A percentile compares a stretch with the other conserved stretches of the same genome.
phyloP scores from a whole-genome alignment of 1,140 invertebrate genomes.

The Araneus ventricosus region DNA sequence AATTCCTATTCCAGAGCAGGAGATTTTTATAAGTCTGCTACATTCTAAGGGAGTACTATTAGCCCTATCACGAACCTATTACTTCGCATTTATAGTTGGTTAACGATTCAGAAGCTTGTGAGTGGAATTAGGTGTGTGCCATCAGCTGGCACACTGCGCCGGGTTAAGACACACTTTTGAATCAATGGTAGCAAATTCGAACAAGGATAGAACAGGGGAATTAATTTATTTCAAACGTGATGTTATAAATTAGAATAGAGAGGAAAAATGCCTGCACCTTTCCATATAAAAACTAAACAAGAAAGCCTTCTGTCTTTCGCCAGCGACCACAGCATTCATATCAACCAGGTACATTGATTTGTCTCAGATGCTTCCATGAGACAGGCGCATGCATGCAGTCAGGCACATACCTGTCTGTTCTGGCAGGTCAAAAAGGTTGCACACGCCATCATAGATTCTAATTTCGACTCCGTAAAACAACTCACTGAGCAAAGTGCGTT shows the following conservation, averaged over 20 bases:
- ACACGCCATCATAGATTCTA: not conserved
- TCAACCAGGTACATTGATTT: constrained; percentile 18
- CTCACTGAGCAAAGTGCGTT: not conserved
- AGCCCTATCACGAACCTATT: too few relatives aligned
- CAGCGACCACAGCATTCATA: not conserved
- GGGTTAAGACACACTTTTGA: too few relatives aligned
- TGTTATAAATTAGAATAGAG: not conserved
- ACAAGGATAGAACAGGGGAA: too few relatives aligned
- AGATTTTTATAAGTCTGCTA: too few relatives aligned
- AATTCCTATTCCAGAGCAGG: too few relatives aligned
- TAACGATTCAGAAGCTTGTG: too few relatives aligned
- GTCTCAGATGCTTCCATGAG: not conserved
- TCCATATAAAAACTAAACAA: not conserved
- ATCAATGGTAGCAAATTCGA: too few relatives aligned
- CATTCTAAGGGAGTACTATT: too few relatives aligned
- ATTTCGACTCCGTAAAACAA: not conserved
- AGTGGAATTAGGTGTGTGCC: too few relatives aligned
- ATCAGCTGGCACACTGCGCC: too few relatives aligned
- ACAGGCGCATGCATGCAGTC: not conserved
- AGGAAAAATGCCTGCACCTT: not conserved
- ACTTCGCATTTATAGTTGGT: too few relatives aligned
- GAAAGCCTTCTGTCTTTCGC: not conserved
- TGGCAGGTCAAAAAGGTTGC: constrained; percentile 54
- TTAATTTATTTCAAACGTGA: too few relatives aligned
- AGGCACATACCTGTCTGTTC: constrained; percentile 47